Conservation (phyloP, 2,797 vertebrate genomes). For the Myripristis jacobus region DNA sequence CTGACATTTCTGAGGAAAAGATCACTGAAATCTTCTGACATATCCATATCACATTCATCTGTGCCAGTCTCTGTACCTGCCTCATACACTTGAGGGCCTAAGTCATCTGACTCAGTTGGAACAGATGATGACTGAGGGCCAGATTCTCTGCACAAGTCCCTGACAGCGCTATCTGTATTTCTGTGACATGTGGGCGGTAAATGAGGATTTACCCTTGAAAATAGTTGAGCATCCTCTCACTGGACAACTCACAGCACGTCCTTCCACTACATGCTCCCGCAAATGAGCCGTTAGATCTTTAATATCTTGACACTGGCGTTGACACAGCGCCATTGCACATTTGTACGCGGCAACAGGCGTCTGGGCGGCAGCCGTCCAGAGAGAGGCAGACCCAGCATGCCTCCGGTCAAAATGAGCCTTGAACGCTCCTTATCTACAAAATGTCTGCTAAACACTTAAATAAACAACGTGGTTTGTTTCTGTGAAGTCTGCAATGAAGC, state of each 20-base stretch:
- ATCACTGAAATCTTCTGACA: slow-evolving; percentile 22
- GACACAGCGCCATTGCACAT: too few species aligned
- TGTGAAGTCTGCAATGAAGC: too few species aligned
- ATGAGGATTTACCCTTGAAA: slow-evolving; percentile 30
- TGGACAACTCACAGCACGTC: slow-evolving; percentile 18
- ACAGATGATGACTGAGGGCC: not conserved
- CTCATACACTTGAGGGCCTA: slow-evolving; percentile 5
- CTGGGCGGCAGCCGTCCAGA: too few species aligned
- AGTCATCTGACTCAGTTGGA: not conserved
- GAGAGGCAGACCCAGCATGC: too few species aligned
- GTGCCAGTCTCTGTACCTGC: not conserved
- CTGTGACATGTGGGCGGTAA: slow-evolving; percentile 24
- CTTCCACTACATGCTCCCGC: slow-evolving; percentile 27
- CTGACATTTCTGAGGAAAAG: slow-evolving; percentile 41
- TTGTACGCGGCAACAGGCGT: too few species aligned
- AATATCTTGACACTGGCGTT: too few species aligned
- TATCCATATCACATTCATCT: not conserved
- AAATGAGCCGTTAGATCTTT: slow-evolving; percentile 9
- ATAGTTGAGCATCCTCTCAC: slow-evolving; percentile 29
- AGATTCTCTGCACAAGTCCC: not conserved
- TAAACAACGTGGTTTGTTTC: too few species aligned
- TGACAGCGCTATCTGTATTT: slow-evolving; percentile 19
- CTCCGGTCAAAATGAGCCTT: too few species aligned
- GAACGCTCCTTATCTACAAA: too few species aligned
- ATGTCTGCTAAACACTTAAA: too few species aligned